Evolutionary conservation across 2,113 vertebrate genomes (phyloP), one percentile per base, ranked within the genome.

Genomic region (Saguinus midas): DNA sequence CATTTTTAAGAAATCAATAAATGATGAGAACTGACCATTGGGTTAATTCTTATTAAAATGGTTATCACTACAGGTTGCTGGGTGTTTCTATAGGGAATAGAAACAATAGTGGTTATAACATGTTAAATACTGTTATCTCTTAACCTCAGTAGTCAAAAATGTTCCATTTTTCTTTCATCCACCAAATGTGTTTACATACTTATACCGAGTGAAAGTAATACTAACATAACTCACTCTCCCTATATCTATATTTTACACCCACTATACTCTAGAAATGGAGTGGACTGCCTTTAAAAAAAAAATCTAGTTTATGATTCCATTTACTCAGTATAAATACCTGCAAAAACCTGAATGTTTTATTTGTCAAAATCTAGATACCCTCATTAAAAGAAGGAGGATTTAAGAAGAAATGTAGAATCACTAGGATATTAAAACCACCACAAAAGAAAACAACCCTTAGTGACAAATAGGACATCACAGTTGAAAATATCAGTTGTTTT

Each of bases 31-130:
- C 0, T 70, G 81, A 79, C n/a, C 78, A 91, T 40, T 80, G 55
- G 17, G 40, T 76, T 83, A 86, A 95, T 73, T 86, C n/a, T 43
- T 90, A 75, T 80, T 90, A 90, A 93, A 87, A 92, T 27, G 23
- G 43, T 43, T 57, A 86, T n/a, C 86, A 83, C 57, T 25, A 6
- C 9, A 50, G 68, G 92, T 14, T 68, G 73, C 27, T 57, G 57
- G 58, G 35, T 66, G 2, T 29, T 52, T 52, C 52, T 12, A 70
- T 12, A 35, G 16, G 45, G 76, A 92, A 72, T 2, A 52, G 8
- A 82, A 85, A n/a, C 6, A 58, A 78, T 21, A 8, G 10, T 94
- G 21, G 29, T 75, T 6, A 23, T 32, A 57, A 7, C 27, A 72
- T 23, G 10, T 73, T 82, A 88, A 58, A 68, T 27, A 80, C 11